Conservation (phyloP, 2,797 vertebrate genomes). For the Girardinus metallicus region DNA sequence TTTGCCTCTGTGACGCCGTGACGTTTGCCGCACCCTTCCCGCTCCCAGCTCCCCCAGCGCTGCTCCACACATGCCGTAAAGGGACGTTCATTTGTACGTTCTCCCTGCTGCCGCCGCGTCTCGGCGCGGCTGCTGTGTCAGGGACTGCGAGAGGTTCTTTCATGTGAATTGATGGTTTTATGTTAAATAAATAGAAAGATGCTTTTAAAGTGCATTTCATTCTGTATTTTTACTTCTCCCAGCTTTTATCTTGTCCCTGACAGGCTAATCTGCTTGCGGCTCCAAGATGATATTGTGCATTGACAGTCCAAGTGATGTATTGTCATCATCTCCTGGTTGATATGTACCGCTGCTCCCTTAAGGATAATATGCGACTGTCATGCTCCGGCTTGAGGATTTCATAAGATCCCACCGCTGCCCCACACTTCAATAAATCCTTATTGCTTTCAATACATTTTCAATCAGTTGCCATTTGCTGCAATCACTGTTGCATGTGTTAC, state of each 20-base stretch:
- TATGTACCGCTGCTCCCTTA: constrained; percentile 52
- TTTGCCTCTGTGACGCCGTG: constrained; percentile 69
- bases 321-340: constrained; percentile 53
- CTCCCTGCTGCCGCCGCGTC: constrained; percentile 64
- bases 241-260: constrained; percentile 5
- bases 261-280: constrained; percentile 32
- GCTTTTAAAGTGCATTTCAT: constrained; percentile 8
- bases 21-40: constrained; percentile 51
- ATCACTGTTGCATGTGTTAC: constrained; percentile 35
- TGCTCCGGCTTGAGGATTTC: constrained; percentile 41
- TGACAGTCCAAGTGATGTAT: constrained; percentile 57
- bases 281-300: constrained; percentile 36
- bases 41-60: constrained; percentile 61
- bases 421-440: constrained; percentile 56
- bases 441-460: constrained; percentile 56
- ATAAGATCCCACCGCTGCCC: constrained; percentile 31
- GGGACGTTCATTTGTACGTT: constrained; percentile 63
- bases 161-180: constrained; percentile 41
- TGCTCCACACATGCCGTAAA: constrained; percentile 65
- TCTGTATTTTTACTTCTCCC: constrained; percentile 1
- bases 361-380: constrained; percentile 55
- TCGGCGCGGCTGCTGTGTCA: constrained; percentile 63
- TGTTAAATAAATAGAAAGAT: constrained; percentile 4
- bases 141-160: constrained; percentile 39
- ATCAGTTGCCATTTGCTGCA: constrained; percentile 57